A percentile compares a stretch with the other conserved stretches of the same genome.
Conservation (phyloP, 2,888 invertebrate genomes). For the Noctua janthina region DNA sequence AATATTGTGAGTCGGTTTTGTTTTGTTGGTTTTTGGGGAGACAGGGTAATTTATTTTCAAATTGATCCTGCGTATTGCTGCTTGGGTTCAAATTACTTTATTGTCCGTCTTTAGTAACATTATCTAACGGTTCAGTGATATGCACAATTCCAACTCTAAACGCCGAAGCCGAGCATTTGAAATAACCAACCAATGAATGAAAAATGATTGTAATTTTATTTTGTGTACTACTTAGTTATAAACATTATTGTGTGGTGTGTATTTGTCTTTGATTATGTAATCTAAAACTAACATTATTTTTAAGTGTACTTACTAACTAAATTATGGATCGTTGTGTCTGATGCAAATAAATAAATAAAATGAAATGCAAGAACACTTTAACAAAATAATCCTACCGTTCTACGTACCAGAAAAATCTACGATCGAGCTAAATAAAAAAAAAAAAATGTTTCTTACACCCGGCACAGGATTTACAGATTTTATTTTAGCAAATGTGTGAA, state of each 20-base stretch:
- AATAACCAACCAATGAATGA: neutral
- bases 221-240: too few relatives aligned
- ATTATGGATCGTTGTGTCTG: too few relatives aligned
- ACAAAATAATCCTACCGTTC: too few relatives aligned
- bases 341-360: too few relatives aligned
- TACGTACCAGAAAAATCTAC: neutral
- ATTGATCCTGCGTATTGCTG: neutral
- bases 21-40: neutral
- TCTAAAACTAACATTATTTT: too few relatives aligned
- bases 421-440: neutral
- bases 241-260: too few relatives aligned
- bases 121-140: neutral
- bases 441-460: neutral
- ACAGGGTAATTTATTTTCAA: neutral
- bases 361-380: neutral
- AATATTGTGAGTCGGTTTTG: slow-evolving; percentile 31
- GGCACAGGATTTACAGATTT: slow-evolving; percentile 1
- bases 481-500: slow-evolving; percentile 12
- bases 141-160: neutral
- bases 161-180: neutral
- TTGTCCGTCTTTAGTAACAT: neutral
- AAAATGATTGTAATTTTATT: too few relatives aligned
- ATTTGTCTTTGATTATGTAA: too few relatives aligned
- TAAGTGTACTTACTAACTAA: too few relatives aligned
- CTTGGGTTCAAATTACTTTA: neutral